Conservation (phyloP, 2,113 vertebrate genomes). For the Trogon surrucura region DNA sequence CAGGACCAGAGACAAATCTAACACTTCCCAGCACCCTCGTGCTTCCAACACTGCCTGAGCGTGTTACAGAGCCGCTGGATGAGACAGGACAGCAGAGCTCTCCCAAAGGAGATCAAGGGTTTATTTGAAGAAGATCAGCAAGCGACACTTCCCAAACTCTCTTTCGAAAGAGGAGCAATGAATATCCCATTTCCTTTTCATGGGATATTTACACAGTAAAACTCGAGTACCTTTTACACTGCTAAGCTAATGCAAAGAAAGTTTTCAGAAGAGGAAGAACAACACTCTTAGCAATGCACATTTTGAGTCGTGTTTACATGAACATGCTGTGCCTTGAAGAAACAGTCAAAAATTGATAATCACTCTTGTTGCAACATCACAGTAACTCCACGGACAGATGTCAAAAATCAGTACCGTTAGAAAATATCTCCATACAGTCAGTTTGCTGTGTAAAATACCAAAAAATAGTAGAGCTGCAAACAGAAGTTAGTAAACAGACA, state of each 20-base stretch:
- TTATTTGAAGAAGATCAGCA: conserved; percentile 7
- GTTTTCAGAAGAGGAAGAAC: neutral
- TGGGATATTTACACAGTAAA: neutral
- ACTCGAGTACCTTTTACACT: neutral
- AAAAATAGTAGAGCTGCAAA: neutral
- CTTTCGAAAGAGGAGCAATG: neutral
- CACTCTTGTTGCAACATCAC: neutral
- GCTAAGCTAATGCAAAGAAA: neutral
- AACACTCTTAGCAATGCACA: rapidly evolving
- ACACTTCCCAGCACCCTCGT: neutral
- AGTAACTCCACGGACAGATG: neutral
- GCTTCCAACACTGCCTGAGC: neutral
- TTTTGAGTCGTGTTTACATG: neutral
- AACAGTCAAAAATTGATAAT: neutral
- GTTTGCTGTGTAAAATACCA: neutral
- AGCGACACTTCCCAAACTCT: conserved; percentile 1
- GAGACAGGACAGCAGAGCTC: neutral
- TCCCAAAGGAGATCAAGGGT: neutral
- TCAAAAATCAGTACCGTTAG: neutral
- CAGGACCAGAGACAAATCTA: neutral
- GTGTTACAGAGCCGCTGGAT: neutral
- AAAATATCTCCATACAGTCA: neutral
- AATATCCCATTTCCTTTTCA: conserved; percentile 12
- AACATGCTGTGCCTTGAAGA: neutral
- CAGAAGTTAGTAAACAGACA: neutral